Base-by-base conservation (phyloP, 2,113 vertebrate species). In the Myiopsitta monachus region DNA sequence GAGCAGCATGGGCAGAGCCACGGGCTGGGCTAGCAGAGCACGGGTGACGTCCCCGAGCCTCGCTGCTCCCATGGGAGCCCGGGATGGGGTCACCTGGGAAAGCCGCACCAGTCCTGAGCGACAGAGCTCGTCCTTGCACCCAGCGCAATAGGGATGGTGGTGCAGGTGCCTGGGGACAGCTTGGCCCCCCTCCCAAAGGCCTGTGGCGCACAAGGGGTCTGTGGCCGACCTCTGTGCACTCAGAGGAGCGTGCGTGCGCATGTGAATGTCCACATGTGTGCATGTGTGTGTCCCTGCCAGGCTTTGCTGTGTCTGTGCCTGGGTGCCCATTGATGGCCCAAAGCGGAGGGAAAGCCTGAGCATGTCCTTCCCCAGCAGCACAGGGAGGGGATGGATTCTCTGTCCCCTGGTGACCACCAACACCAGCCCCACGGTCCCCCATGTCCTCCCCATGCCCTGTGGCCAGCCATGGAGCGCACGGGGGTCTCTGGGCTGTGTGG, bases 321-420 rank as follows among this genome's bases (percentile, higher is more conserved):
- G 4, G 11, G 22, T 2, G 6, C 31, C 27, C 43, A 1, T 31
- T 1, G 21, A 8, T 30, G 36, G 44, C 52, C 16, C 28, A 46
- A 2, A 14, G 27, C 0, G 0, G 18, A n/a, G 70, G 47, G 9
- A 59, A 49, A n/a, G n/a, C n/a, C n/a, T n/a, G n/a, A n/a, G n/a
- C n/a, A n/a, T n/a, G n/a, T n/a, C n/a, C n/a, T n/a, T 91, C 76
- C 68, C 59, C 68, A 76, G 31, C 38, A 14, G 77, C 59, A 43
- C 36, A 3, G 36, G 19, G 9, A 79, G 3, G 9, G 8, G 8
- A 14, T 59, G 28, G 61, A 49, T 33, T 12, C 39, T 21, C 11
- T 10, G 61, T 7, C 9, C 43, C 31, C 28, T 11, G 16, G 5
- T 41, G 38, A 12, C 18, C 26, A 31, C 46, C 57, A 49, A 36